Evolutionary conservation across 2,888 invertebrate genomes (phyloP).

Genomic region (Tachina lurida): DNA sequence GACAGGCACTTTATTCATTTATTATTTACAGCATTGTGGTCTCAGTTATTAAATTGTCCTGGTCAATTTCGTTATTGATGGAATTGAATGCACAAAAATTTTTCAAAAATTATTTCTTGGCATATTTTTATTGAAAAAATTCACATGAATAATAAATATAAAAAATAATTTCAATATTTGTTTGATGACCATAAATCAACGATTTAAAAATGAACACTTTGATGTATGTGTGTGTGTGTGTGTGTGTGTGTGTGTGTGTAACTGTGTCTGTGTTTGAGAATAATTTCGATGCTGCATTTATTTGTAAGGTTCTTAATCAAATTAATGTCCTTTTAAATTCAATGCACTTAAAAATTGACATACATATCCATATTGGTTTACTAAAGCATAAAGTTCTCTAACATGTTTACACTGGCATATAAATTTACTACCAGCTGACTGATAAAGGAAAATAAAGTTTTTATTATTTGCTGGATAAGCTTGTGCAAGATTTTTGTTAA

Average conservation of each 20-base stretch:
- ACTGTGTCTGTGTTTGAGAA: neutral
- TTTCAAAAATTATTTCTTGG: neutral
- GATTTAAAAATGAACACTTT: conserved; percentile 48
- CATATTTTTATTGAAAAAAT: neutral
- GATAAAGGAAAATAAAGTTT: no score
- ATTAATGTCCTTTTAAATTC: conserved; percentile 52
- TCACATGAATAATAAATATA: conserved; percentile 23
- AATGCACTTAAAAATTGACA: conserved; percentile 15
- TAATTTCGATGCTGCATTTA: conserved; percentile 23
- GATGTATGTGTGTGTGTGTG: neutral
- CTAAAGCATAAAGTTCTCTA: neutral
- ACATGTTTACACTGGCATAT: conserved; percentile 26
- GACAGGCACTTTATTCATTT: no score
- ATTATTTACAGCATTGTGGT: no score
- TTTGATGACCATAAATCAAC: conserved; percentile 54
- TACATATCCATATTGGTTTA: neutral
- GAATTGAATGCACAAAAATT: neutral
- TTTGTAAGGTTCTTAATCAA: conserved; percentile 58
- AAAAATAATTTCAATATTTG: conserved; percentile 32
- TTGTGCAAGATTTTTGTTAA: no score
- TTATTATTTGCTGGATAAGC: no score
- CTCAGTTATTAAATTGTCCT: neutral
- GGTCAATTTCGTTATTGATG: conserved; percentile 5
- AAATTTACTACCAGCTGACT: neutral
- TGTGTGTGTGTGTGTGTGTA: neutral